These are phyloP conservation scores for Takifugu bimaculatus DNA, from an alignment of 2,113 vertebrate genomes.

Conservation along the genomic window DNA sequence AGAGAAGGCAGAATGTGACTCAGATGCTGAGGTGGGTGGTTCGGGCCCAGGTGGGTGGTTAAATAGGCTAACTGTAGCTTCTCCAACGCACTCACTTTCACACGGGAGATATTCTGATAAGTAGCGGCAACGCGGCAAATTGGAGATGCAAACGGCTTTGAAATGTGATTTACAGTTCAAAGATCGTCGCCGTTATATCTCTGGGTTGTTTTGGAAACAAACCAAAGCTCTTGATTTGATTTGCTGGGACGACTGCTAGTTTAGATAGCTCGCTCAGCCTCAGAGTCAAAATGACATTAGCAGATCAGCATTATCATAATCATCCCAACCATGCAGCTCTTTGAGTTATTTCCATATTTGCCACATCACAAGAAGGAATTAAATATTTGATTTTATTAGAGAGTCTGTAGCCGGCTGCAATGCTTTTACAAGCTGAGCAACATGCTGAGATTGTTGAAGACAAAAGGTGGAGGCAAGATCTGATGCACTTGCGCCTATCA, in stretches of 20 bases:
- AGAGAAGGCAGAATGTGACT: constrained; percentile 73
- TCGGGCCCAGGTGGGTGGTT: constrained; percentile 75
- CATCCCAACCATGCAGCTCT: constrained; percentile 58
- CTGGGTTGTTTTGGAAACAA: constrained; percentile 68
- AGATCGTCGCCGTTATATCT: constrained; percentile 61
- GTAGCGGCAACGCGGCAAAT: constrained; percentile 68
- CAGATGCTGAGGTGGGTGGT: constrained; percentile 77
- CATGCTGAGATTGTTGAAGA: constrained; percentile 18
- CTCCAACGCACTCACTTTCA: constrained; percentile 66
- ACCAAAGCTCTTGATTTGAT: constrained; percentile 72
- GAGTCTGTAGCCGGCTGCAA: constrained; percentile 31
- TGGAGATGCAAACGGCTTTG: constrained; percentile 65
- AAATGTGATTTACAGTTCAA: constrained; percentile 74
- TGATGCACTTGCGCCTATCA: constrained; percentile 3
- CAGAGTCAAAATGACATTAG: constrained; percentile 63
- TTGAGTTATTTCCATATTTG: constrained; percentile 66
- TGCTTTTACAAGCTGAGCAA: constrained; percentile 23
- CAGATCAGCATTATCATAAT: constrained; percentile 72
- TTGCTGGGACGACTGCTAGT: constrained; percentile 62
- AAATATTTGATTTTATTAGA: constrained; percentile 49
- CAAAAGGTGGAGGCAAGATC: background rate
- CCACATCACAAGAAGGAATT: constrained; percentile 59
- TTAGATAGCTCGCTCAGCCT: constrained; percentile 59
- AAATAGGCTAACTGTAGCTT: constrained; percentile 75
- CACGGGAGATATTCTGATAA: constrained; percentile 72